A percentile compares a stretch with the other conserved stretches of the same genome.
phyloP scores from a whole-genome alignment of 1,140 invertebrate genomes.

The Rhynchophorus ferrugineus region DNA sequence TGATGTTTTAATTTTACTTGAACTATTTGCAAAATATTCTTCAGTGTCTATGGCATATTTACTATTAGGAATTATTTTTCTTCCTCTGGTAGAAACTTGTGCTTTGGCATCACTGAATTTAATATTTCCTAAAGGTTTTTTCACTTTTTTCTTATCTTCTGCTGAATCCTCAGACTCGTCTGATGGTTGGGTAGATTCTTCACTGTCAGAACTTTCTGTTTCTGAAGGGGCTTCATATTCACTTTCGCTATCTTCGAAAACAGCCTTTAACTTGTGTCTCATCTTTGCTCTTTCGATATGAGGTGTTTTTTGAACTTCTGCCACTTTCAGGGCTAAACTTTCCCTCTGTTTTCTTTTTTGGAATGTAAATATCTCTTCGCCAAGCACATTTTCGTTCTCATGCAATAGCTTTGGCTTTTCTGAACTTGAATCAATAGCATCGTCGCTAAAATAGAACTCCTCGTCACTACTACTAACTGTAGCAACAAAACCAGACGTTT shows the following conservation, averaged over 20 bases:
- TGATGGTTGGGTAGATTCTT: conserved; percentile 1
- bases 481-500: conserved; percentile 12
- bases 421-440: background rate
- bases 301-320: conserved; percentile 26
- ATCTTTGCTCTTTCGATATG: conserved; percentile 20
- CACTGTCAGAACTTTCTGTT: conserved; percentile 12
- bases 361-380: conserved; percentile 30
- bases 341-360: conserved; percentile 23
- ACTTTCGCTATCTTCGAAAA: conserved; percentile 27
- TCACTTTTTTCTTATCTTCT: conserved; percentile 3
- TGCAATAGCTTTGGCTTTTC: conserved; percentile 26
- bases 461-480: conserved; percentile 12
- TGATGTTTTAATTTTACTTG: conserved; percentile 61
- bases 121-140: background rate
- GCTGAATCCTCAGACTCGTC: background rate
- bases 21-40: conserved; percentile 56
- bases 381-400: conserved; percentile 26
- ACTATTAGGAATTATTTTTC: conserved; percentile 14
- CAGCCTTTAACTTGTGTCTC: conserved; percentile 19
- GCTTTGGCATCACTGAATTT: conserved; percentile 6
- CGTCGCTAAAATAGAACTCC: background rate
- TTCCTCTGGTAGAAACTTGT: conserved; percentile 4
- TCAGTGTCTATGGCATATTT: conserved; percentile 55
- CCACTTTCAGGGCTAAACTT: conserved; percentile 22
- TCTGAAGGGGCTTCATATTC: conserved; percentile 25